Base-by-base conservation (phyloP, 2,113 vertebrate species). In the Coracopsis vasa region DNA sequence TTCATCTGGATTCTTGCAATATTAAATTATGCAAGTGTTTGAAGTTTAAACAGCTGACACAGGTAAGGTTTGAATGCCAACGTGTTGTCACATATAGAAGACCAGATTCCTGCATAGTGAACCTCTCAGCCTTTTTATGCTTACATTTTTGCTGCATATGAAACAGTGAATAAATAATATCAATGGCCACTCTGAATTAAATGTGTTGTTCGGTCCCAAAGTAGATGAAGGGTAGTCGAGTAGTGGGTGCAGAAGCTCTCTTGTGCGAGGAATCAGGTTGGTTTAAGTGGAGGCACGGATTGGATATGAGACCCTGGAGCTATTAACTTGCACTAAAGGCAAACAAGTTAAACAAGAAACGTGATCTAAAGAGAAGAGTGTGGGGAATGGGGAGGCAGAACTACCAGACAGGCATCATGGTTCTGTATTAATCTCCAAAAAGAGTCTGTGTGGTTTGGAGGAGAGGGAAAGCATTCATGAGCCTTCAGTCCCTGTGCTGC, bases 281-380 rank as follows among this genome's bases (percentile, higher is more conserved):
- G 33, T 53, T 66, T 45, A 83, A 83, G 54, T 24, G 29, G 64
- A 66, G 45, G 48, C 41, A 41, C 0, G 1, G 39, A 23, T 44
- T 45, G 50, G 69, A 16, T 44, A 7, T 10, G 39, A 84, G 35
- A 65, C 19, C 42, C 29, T 71, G 45, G 45, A 83, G 72, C 35
- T 48, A 8, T 50, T 86, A 35, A 41, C 25, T 84, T 56, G 24
- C 28, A 16, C 71, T 56, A 65, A 35, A 66, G 33, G 28, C 47
- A 66, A 71, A 35, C 10, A 58, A 58, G 56, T 35, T 24, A 60
- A 89, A 33, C 27, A 44, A 69, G n/a, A 80, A 72, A 37, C 28
- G 3, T 0, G 2, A 8, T 47, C 24, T 51, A 24, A 54, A 27
- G 47, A n/a, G 75, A 35, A 37, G 29, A 33, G 7, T 5, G 3